Percentiles rank a stretch among this genome's conserved stretches.
These are phyloP conservation scores for Octonoba sinensis DNA, from an alignment of 2,888 invertebrate genomes.

Conservation along the genomic window DNA sequence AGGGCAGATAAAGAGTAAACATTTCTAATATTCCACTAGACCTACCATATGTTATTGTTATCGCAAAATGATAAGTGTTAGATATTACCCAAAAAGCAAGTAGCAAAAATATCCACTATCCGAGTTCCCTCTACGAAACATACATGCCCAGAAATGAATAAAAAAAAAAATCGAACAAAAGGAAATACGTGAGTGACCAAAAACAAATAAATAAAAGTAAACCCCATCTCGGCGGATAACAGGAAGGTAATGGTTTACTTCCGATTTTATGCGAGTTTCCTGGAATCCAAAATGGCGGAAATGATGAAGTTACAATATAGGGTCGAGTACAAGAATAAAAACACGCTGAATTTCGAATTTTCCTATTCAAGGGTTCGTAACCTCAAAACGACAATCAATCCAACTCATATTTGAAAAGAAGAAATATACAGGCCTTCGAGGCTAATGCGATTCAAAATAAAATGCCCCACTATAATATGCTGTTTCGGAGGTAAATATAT, in stretches of 20 bases:
- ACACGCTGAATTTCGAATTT: conserved; percentile 13
- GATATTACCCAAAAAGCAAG: not conserved
- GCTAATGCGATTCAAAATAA: no score
- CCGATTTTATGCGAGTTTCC: conserved; percentile 44
- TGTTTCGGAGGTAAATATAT: no score
- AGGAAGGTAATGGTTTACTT: conserved; percentile 60
- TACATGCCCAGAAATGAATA: no score
- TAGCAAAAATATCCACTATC: conserved; percentile 3
- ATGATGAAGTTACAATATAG: conserved; percentile 15
- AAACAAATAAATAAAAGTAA: conserved; percentile 35
- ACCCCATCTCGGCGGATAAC: conserved; percentile 34
- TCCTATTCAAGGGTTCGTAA: conserved; percentile 27
- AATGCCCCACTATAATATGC: no score
- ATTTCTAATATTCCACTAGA: no score
- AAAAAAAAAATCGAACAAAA: conserved; percentile 25
- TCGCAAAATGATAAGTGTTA: no score
- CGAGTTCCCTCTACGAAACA: conserved; percentile 3
- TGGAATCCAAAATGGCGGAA: conserved; percentile 50
- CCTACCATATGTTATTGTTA: no score
- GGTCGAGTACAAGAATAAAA: conserved; percentile 25
- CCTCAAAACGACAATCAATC: conserved; percentile 19
- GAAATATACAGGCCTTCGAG: no score
- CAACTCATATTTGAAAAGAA: no score
- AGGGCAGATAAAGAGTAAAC: no score
- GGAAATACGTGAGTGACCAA: conserved; percentile 44